Percentiles rank a stretch among this genome's conserved stretches.
These are phyloP conservation scores for Rhagium mordax DNA, from an alignment of 2,888 invertebrate genomes.

Conservation along the genomic window DNA sequence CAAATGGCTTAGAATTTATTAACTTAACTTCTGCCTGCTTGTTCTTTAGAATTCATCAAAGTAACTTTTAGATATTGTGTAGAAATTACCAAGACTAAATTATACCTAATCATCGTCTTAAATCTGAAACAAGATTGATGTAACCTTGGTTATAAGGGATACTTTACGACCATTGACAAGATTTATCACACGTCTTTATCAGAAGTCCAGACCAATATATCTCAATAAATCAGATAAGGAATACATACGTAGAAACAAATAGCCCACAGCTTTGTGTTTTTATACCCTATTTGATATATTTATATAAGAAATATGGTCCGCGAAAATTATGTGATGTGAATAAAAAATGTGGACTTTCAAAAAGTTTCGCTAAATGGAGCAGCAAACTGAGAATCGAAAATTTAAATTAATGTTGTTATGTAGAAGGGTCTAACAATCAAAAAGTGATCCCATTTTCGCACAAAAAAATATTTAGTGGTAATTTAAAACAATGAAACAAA, in stretches of 20 bases:
- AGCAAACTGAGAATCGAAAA: background rate
- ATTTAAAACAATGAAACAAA: no score
- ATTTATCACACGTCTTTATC: slow-evolving; percentile 31
- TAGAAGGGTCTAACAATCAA: no score
- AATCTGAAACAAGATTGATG: slow-evolving; percentile 32
- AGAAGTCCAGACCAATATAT: slow-evolving; percentile 24
- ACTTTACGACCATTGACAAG: slow-evolving; percentile 29
- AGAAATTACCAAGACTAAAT: slow-evolving; percentile 22
- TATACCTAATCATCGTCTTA: slow-evolving; percentile 28
- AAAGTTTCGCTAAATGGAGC: background rate
- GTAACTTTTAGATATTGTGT: slow-evolving; percentile 14
- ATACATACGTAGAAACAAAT: slow-evolving; percentile 27
- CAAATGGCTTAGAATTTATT: slow-evolving; percentile 26
- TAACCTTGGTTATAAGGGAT: slow-evolving; percentile 19
- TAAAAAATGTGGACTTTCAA: background rate
- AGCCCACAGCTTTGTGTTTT: slow-evolving; percentile 22
- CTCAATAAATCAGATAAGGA: slow-evolving; percentile 34
- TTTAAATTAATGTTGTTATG: background rate
- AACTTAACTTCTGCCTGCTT: slow-evolving; percentile 1
- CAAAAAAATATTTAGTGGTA: no score
- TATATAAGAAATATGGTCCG: background rate
- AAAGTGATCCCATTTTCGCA: no score
- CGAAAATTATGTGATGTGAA: background rate
- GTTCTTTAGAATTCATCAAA: slow-evolving; percentile 11
- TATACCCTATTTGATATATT: slow-evolving; percentile 11